A percentile compares a stretch with the other conserved stretches of the same genome.
phyloP scores from a whole-genome alignment of 2,888 invertebrate species.

The Galerucella pusilla region DNA sequence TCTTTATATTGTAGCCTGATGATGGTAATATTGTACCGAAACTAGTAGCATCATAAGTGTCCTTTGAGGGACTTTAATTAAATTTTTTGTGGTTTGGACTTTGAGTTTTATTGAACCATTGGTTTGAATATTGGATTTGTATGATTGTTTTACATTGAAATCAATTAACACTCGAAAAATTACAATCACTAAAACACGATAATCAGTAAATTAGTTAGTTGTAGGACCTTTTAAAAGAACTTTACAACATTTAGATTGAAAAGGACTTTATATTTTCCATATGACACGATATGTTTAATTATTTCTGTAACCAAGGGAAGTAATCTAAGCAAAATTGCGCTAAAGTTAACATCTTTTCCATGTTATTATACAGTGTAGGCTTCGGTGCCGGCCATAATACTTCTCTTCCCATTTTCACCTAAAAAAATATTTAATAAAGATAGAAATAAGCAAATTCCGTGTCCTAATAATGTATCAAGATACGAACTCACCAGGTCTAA shows the following conservation, averaged over 20 bases:
- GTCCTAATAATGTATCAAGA: not conserved
- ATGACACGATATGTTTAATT: not conserved
- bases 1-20: no score
- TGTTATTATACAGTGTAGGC: constrained; percentile 1
- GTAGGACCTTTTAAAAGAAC: no score
- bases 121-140: no score
- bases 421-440: not conserved
- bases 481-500: not conserved
- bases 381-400: constrained; percentile 9
- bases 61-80: no score
- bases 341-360: constrained; percentile 5
- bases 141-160: no score
- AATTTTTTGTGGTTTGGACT: no score
- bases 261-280: not conserved
- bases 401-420: constrained; percentile 9
- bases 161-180: no score
- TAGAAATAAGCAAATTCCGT: not conserved
- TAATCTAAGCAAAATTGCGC: not conserved
- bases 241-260: not conserved
- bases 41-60: no score
- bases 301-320: constrained; percentile 1
- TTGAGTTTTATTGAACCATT: no score
- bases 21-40: no score
- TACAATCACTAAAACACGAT: no score
- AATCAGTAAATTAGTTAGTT: no score